Evolutionary conservation across 1,140 invertebrate species (phyloP).

Genomic region (Papilio machaon): DNA sequence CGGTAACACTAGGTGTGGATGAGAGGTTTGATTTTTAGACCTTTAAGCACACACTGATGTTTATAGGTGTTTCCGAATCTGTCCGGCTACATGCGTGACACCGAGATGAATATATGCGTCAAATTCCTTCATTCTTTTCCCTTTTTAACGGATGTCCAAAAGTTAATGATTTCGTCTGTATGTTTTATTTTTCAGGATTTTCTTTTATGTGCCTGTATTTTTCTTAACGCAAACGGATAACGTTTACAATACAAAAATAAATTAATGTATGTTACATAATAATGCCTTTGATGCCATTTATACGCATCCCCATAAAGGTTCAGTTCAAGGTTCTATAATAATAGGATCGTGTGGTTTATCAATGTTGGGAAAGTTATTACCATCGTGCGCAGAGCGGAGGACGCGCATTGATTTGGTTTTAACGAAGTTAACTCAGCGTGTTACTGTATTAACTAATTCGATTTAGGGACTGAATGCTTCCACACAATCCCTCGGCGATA

Average conservation of each 20-base stretch:
- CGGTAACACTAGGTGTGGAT: neutral
- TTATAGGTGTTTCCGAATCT: neutral
- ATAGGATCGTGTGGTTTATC: slow-evolving; percentile 1
- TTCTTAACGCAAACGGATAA: too few relatives aligned
- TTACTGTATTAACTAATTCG: slow-evolving; percentile 30
- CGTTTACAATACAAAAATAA: too few relatives aligned
- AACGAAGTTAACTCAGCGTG: slow-evolving; percentile 19
- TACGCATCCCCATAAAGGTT: neutral
- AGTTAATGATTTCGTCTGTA: too few relatives aligned
- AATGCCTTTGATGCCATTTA: neutral
- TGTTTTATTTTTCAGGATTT: too few relatives aligned
- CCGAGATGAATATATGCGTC: neutral
- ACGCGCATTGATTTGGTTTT: slow-evolving; percentile 11
- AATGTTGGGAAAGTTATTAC: slow-evolving; percentile 24
- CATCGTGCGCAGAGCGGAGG: neutral
- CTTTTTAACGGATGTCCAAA: too few relatives aligned
- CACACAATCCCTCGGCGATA: slow-evolving; percentile 11
- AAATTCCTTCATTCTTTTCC: too few relatives aligned
- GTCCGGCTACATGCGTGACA: neutral
- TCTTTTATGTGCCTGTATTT: too few relatives aligned
- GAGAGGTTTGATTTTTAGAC: neutral
- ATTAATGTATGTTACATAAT: neutral
- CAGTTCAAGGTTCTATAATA: slow-evolving; percentile 24
- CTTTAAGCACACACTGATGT: neutral
- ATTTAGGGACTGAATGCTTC: slow-evolving; percentile 7